Conservation (phyloP, 1,140 invertebrate genomes). For the Hyposmocoma kahamanoa region DNA sequence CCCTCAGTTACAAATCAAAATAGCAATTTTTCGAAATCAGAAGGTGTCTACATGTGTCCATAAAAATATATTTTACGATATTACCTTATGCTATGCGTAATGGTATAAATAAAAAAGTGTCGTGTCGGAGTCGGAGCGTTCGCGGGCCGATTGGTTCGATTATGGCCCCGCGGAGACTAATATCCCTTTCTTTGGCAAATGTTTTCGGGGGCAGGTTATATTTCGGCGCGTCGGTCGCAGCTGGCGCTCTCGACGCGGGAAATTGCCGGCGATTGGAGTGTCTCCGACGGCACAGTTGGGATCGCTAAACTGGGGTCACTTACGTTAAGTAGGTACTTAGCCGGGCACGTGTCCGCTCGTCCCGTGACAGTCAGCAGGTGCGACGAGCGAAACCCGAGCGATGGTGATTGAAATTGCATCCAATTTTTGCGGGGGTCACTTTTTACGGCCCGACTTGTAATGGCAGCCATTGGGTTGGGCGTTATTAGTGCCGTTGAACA, state of each 20-base stretch:
- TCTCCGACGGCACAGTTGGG: slow-evolving; percentile 35
- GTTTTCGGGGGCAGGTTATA: slow-evolving; percentile 62
- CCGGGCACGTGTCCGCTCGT: slow-evolving; percentile 45
- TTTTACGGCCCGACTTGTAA: slow-evolving; percentile 15
- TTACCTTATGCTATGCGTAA: slow-evolving; percentile 25
- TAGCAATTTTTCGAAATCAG: slow-evolving; percentile 9
- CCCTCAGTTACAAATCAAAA: slow-evolving; percentile 2
- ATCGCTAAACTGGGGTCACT: slow-evolving; percentile 53
- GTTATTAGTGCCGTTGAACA: slow-evolving; percentile 12
- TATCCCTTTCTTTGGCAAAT: slow-evolving; percentile 65
- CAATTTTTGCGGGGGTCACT: slow-evolving; percentile 30
- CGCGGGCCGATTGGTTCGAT: slow-evolving; percentile 50
- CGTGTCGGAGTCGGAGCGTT: neutral
- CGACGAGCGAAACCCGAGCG: slow-evolving; percentile 24
- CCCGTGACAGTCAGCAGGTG: slow-evolving; percentile 53
- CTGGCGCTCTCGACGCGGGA: slow-evolving; percentile 37
- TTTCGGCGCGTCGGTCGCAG: slow-evolving; percentile 65
- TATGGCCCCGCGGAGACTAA: slow-evolving; percentile 66
- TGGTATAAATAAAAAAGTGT: slow-evolving; percentile 36
- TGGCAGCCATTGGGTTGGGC: neutral
- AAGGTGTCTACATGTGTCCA: slow-evolving; percentile 16
- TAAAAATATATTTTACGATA: slow-evolving; percentile 48
- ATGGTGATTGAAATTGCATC: slow-evolving; percentile 50
- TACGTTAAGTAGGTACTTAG: slow-evolving; percentile 66
- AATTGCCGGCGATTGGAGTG: neutral